Evolutionary conservation across 2,888 invertebrate species (phyloP).

Genomic region (Agrilus mali): DNA sequence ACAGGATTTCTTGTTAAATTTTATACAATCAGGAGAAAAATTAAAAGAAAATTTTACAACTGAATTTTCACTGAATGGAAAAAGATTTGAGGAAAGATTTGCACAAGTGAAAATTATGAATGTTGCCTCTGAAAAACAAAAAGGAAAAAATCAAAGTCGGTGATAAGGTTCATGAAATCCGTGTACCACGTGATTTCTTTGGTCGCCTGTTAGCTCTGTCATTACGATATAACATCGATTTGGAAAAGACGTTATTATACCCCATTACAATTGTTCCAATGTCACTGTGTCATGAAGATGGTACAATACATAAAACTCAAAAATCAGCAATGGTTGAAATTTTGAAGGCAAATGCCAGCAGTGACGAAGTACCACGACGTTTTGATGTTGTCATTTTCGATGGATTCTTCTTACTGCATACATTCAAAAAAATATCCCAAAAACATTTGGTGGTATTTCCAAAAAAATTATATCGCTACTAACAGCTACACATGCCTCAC

Average conservation of each 20-base stretch:
- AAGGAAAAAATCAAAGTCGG: constrained; percentile 6
- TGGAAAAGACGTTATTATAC: constrained; percentile 12
- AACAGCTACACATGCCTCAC: constrained; percentile 11
- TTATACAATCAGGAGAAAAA: constrained; percentile 5
- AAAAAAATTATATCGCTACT: constrained; percentile 13
- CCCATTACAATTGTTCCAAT: constrained; percentile 12
- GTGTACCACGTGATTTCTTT: constrained; percentile 9
- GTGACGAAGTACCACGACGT: constrained; percentile 6
- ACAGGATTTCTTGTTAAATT: constrained; percentile 6
- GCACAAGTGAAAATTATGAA: constrained; percentile 3
- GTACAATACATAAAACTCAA: constrained; percentile 18
- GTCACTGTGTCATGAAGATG: constrained; percentile 19
- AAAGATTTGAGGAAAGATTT: constrained; percentile 6
- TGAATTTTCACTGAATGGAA: constrained; percentile 2
- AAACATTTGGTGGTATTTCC: constrained; percentile 14
- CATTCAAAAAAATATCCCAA: constrained; percentile 15
- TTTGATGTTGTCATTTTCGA: constrained; percentile 16
- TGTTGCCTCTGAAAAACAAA: constrained; percentile 1
- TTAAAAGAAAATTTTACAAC: constrained; percentile 7
- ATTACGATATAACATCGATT: constrained; percentile 10
- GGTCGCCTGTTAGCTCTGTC: constrained; percentile 11
- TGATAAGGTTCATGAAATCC: constrained; percentile 9
- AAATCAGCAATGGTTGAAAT: constrained; percentile 17
- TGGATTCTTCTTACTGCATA: constrained; percentile 19
- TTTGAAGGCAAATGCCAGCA: constrained; percentile 8